These are phyloP conservation scores for Fringilla coelebs DNA, from an alignment of 2,797 vertebrate genomes.

Conservation along the genomic window DNA sequence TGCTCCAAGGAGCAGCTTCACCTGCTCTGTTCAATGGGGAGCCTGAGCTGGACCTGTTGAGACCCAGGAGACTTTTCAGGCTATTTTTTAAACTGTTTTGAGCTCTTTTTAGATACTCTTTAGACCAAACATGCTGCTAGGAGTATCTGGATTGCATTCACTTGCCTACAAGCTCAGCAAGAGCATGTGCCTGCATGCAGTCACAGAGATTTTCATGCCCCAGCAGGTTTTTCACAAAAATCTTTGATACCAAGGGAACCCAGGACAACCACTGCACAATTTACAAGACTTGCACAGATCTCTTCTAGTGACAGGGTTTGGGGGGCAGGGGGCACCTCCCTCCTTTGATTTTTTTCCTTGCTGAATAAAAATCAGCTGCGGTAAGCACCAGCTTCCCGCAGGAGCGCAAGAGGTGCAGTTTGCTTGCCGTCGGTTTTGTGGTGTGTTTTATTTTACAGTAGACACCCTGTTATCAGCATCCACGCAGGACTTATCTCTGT, in stretches of 20 bases:
- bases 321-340: accelerated
- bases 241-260: background rate
- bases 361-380: background rate
- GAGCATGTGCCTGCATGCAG: background rate
- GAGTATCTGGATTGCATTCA: background rate
- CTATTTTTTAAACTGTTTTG: background rate
- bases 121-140: background rate
- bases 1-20: background rate
- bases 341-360: background rate
- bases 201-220: background rate
- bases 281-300: background rate
- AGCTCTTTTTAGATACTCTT: background rate
- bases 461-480: background rate
- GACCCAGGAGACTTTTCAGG: background rate
- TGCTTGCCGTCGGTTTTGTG: background rate
- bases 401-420: background rate
- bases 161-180: background rate
- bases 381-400: background rate
- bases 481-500: background rate
- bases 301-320: background rate
- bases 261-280: background rate
- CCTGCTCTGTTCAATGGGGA: accelerated
- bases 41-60: background rate
- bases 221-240: background rate
- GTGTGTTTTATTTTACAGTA: background rate